phyloP scores from a whole-genome alignment of 2,888 invertebrate genomes.

The Camptogramma bilineatum region DNA sequence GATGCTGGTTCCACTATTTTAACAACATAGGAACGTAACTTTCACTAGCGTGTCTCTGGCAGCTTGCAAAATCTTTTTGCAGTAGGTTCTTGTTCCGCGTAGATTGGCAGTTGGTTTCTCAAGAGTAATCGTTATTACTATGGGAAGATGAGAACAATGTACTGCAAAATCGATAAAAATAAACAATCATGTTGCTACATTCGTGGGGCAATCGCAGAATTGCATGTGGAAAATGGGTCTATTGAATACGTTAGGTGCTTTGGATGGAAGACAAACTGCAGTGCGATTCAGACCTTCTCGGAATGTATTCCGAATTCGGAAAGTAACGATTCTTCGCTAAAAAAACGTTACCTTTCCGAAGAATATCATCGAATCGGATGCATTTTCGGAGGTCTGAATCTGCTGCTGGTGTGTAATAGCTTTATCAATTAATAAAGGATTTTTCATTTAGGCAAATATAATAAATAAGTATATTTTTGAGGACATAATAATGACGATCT shows the following conservation, averaged over 20 bases:
- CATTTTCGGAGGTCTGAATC: too few relatives aligned
- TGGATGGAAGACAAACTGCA: neutral
- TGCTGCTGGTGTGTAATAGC: neutral
- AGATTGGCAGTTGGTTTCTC: slow-evolving; percentile 15
- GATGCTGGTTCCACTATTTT: neutral
- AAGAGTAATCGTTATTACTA: slow-evolving; percentile 21
- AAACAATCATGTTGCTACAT: slow-evolving; percentile 37
- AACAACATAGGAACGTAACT: slow-evolving; percentile 26
- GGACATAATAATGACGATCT: neutral
- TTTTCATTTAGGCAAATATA: too few relatives aligned
- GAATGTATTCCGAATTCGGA: too few relatives aligned
- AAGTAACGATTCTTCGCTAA: too few relatives aligned
- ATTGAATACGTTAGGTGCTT: neutral
- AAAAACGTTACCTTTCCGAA: too few relatives aligned
- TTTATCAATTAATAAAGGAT: neutral
- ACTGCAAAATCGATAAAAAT: slow-evolving; percentile 36
- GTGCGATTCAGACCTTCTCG: too few relatives aligned
- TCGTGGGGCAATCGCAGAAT: slow-evolving; percentile 23
- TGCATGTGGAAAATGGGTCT: slow-evolving; percentile 8
- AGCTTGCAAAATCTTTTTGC: slow-evolving; percentile 38
- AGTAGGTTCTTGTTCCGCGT: slow-evolving; percentile 39
- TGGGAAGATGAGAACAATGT: slow-evolving; percentile 41
- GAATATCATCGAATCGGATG: too few relatives aligned
- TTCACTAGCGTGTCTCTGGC: slow-evolving; percentile 39
- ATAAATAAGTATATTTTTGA: too few relatives aligned